Evolutionary conservation across 2,888 invertebrate genomes (phyloP), one percentile per base, ranked within the genome.

Genomic region (Luperina nickerlii): DNA sequence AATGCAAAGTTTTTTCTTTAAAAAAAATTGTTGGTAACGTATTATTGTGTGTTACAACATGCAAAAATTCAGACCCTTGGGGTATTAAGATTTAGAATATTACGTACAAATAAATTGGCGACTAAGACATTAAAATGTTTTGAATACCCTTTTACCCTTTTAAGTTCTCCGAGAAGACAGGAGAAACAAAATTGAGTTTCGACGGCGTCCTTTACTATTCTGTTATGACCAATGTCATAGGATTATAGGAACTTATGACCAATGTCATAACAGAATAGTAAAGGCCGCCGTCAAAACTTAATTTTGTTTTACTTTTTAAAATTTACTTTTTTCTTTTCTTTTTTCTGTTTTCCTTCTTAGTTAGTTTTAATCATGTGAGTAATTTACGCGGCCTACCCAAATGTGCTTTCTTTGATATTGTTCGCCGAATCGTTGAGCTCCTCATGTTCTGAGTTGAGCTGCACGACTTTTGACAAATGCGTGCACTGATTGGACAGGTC

Each of bases 1-100:
- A 89, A 89, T 83, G 86, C 60, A 87, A 90, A 91, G 90, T 92
- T 92, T 92, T 88, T 92, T 90, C 86, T 87, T 89, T 85, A 76
- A 84, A 85, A 78, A 84, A 85, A 81, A 88, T 88, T 82, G 82
- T 72, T 88, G 84, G 73, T 75, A 81, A 87, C 84, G 83, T 86
- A 81, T 88, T 88, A 85, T 75, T 81, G 66, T 72, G 51, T 32
- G 66, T 67, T 86, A 79, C 60, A 66, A 75, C 65, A 70, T 73
- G 51, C 62, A 57, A 69, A 84, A 65, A 78, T 27, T 24, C 67
- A 15, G 74, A 6, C 18, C 24, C 24, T 83, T n/a, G 54, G 65
- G 42, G 62, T 42, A 7, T 86, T 78, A 54, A 32, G 20, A 77
- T 42, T 51, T 27, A 18, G 32, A 78, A 79, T 54, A 62, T 62